A percentile compares a stretch with the other conserved stretches of the same genome.
phyloP scores from a whole-genome alignment of 2,888 invertebrate species.

The Augochlorella aurata region DNA sequence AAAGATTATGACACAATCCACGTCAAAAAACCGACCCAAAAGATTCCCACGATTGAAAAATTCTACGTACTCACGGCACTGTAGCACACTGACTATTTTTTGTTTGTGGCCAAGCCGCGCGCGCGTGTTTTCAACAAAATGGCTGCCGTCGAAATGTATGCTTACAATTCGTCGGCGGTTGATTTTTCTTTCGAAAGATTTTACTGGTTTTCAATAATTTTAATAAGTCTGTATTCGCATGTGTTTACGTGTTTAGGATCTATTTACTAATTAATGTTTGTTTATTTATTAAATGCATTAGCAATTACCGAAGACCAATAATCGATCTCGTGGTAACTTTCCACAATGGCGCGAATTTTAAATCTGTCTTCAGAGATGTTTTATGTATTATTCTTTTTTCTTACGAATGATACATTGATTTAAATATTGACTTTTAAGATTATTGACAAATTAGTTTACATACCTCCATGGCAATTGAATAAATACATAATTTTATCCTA shows the following conservation, averaged over 20 bases:
- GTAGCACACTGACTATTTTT: conserved; percentile 52
- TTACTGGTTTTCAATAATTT: not conserved
- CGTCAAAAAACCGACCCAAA: not conserved
- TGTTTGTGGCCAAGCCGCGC: conserved; percentile 58
- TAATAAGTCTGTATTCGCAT: not conserved
- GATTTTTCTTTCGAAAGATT: not conserved
- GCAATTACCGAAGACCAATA: conserved; percentile 1
- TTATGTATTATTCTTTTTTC: not conserved
- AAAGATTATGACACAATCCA: conserved; percentile 1
- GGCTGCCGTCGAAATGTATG: conserved; percentile 41
- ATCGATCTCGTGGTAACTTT: not conserved
- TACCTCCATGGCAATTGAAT: not conserved
- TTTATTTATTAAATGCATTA: not conserved
- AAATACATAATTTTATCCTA: not conserved
- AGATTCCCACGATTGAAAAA: conserved; percentile 35
- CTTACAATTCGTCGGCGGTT: conserved; percentile 16
- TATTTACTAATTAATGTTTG: not conserved
- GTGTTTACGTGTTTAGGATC: no score
- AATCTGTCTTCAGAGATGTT: not conserved
- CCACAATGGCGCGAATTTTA: conserved; percentile 39
- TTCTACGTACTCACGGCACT: conserved; percentile 37
- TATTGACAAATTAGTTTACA: no score
- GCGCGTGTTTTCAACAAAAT: conserved; percentile 58
- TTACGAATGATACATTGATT: not conserved
- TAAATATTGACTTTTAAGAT: not conserved